Conservation (phyloP, 2,888 invertebrate genomes). For the Idaea aversata region DNA sequence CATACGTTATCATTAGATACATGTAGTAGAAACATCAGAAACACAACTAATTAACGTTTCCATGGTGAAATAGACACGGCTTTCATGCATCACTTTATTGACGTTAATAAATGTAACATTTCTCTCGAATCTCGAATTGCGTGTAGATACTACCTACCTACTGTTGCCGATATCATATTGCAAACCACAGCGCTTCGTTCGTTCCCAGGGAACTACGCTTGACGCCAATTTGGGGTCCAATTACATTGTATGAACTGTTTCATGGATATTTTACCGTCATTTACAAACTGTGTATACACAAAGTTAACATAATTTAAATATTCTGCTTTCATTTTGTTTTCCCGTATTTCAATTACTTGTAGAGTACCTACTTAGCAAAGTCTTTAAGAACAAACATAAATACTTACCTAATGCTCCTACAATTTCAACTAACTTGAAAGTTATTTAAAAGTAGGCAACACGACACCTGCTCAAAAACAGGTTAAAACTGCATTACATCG, state of each 20-base stretch:
- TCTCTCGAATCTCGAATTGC: constrained; percentile 43
- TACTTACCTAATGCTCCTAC: constrained; percentile 20
- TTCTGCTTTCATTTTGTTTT: neutral
- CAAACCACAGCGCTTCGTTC: constrained; percentile 21
- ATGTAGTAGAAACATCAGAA: neutral
- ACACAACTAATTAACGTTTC: neutral
- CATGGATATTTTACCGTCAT: constrained; percentile 2
- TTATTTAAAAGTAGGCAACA: constrained; percentile 24
- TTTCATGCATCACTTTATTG: neutral
- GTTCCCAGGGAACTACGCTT: constrained; percentile 21
- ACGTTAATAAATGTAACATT: constrained; percentile 18
- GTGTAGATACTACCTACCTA: constrained; percentile 15
- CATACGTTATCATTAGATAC: neutral
- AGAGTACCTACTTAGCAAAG: too few relatives aligned
- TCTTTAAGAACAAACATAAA: too few relatives aligned
- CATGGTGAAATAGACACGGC: neutral
- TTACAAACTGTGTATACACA: neutral
- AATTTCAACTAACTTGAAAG: constrained; percentile 28
- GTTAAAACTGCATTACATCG: constrained; percentile 54
- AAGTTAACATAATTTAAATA: neutral
- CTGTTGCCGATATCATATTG: constrained; percentile 37
- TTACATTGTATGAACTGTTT: constrained; percentile 7
- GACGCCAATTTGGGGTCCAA: constrained; percentile 7
- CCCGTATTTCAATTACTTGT: neutral
- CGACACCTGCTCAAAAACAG: constrained; percentile 44